Conservation (phyloP, 2,113 vertebrate genomes). For the Pygathrix nemaeus region DNA sequence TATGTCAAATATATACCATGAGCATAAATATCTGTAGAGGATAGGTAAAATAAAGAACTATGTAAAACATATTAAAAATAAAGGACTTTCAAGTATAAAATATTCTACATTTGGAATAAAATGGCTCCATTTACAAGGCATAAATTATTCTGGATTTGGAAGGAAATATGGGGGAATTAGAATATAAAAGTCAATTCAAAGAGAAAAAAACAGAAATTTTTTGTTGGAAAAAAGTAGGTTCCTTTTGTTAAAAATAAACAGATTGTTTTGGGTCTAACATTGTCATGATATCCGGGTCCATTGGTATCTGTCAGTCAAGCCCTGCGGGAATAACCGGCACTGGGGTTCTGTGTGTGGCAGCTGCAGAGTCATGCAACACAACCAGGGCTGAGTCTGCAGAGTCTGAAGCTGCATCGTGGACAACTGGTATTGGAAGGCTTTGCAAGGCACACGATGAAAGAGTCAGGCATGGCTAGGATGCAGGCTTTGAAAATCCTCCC, state of each 20-base stretch:
- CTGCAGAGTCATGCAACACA: not conserved
- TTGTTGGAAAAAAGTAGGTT: not conserved
- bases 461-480: fast-evolving
- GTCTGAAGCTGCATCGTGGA: fast-evolving
- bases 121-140: not conserved
- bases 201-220: not conserved
- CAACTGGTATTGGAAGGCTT: not conserved
- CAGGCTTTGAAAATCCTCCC: not conserved
- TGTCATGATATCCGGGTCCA: fast-evolving
- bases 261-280: too few species aligned
- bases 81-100: not conserved
- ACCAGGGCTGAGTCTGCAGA: fast-evolving
- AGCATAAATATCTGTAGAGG: too few species aligned
- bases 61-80: not conserved
- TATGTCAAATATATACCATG: not conserved
- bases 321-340: fast-evolving
- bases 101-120: too few species aligned
- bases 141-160: too few species aligned
- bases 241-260: not conserved
- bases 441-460: fast-evolving
- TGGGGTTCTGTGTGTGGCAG: not conserved
- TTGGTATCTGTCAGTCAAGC: fast-evolving
- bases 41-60: not conserved
- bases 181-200: not conserved
- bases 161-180: not conserved